phyloP scores from a whole-genome alignment of 2,888 invertebrate genomes.

The Rambutsinella grinnellia region DNA sequence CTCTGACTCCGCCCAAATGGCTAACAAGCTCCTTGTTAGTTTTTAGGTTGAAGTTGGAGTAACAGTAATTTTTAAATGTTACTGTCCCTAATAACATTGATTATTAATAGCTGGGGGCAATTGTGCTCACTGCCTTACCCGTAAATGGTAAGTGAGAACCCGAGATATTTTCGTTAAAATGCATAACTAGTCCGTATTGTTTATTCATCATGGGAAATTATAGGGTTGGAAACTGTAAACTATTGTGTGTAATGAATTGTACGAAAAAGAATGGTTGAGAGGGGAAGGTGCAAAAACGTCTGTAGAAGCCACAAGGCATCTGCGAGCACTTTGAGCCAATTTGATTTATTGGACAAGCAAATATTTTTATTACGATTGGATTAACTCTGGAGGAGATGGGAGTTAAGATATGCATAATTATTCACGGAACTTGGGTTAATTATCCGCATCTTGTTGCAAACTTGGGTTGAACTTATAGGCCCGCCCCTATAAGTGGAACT shows the following conservation, averaged over 20 bases:
- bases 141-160: no score
- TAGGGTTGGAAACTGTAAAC: conserved; percentile 21
- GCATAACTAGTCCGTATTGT: no score
- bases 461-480: no score
- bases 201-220: conserved; percentile 41
- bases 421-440: no score
- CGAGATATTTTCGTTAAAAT: no score
- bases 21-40: conserved; percentile 46
- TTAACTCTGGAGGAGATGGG: no score
- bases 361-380: conserved; percentile 2
- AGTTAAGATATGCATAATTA: no score
- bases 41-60: not conserved
- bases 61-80: conserved; percentile 20
- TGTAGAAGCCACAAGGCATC: conserved; percentile 30
- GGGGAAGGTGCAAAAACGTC: not conserved
- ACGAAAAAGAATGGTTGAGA: conserved; percentile 6
- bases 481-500: no score
- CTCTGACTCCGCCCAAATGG: not conserved
- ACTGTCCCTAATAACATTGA: conserved; percentile 39
- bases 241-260: conserved; percentile 34
- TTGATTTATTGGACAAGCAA: conserved; percentile 27
- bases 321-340: not conserved
- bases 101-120: no score
- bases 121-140: no score
- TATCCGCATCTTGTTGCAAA: no score